A percentile compares a stretch with the other conserved stretches of the same genome.
Evolutionary conservation across 2,113 vertebrate species (phyloP).

Genomic region (Dinomys branickii): DNA sequence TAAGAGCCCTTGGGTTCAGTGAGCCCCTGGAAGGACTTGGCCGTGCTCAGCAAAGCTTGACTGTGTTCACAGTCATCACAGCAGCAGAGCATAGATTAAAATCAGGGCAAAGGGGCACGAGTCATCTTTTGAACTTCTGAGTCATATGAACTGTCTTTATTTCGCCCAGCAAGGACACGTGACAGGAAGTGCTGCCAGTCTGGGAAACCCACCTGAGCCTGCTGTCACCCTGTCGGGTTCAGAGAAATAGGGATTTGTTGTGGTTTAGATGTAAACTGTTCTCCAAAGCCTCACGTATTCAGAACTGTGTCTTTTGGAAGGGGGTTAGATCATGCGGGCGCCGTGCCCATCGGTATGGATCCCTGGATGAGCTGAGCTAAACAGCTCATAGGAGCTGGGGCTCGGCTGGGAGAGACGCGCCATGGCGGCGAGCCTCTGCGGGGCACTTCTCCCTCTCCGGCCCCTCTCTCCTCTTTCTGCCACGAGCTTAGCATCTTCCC

Average conservation of each 20-base stretch:
- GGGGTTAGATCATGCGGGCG: neutral
- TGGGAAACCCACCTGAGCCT: neutral
- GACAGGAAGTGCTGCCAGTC: neutral
- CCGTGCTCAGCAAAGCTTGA: neutral
- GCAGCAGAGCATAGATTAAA: neutral
- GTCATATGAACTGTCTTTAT: neutral
- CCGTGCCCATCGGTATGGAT: neutral
- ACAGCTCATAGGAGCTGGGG: neutral
- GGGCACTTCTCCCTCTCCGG: neutral
- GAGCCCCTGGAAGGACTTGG: neutral
- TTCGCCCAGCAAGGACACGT: neutral
- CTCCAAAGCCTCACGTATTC: neutral
- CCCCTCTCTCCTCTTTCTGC: neutral
- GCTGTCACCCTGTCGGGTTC: neutral
- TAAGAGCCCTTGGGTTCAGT: neutral
- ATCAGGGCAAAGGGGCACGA: neutral
- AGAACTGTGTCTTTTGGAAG: neutral
- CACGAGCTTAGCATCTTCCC: neutral
- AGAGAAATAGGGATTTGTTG: no score
- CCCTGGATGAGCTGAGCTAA: neutral
- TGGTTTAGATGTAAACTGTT: neutral
- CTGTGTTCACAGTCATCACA: neutral
- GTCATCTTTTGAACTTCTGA: neutral
- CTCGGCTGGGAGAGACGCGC: rapidly evolving
- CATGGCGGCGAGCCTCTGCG: no score